Conservation (phyloP, 1,140 invertebrate genomes). For the Dendrolimus punctatus region DNA sequence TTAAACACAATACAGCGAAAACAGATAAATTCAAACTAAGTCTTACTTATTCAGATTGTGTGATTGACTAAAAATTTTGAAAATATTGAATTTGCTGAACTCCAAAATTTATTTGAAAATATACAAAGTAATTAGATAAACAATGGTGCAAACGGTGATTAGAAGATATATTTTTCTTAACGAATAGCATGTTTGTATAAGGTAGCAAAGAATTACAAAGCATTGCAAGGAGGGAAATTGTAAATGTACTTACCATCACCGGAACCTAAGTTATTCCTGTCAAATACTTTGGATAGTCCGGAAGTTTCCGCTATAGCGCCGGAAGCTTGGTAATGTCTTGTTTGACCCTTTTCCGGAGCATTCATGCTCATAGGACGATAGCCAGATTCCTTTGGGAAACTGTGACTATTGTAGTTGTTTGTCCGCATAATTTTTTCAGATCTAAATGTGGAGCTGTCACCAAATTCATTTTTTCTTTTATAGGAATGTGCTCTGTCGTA, state of each 20-base stretch:
- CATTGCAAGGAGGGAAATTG: conserved; percentile 16
- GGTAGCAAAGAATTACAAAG: conserved; percentile 38
- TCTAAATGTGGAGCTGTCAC: conserved; percentile 43
- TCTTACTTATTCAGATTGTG: no score
- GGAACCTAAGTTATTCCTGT: conserved; percentile 51
- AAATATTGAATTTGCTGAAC: no score
- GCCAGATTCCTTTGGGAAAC: conserved; percentile 38
- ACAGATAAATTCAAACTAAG: no score
- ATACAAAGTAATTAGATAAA: no score
- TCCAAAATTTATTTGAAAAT: no score
- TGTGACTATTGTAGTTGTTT: conserved; percentile 43
- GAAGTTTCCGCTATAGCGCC: conserved; percentile 32
- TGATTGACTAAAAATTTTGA: no score
- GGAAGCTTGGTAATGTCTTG: conserved; percentile 35
- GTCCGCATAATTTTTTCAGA: conserved; percentile 61
- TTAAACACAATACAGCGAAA: no score
- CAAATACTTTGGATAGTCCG: conserved; percentile 42
- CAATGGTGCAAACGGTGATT: no score
- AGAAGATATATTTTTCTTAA: conserved; percentile 1
- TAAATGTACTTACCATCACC: conserved; percentile 48
- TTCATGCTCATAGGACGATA: conserved; percentile 36
- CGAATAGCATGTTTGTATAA: conserved; percentile 1
- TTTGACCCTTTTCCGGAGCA: conserved; percentile 30
- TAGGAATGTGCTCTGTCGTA: conserved; percentile 51
- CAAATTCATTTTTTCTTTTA: conserved; percentile 60